Evolutionary conservation across 2,888 invertebrate species (phyloP).

Genomic region (Apamea monoglypha): DNA sequence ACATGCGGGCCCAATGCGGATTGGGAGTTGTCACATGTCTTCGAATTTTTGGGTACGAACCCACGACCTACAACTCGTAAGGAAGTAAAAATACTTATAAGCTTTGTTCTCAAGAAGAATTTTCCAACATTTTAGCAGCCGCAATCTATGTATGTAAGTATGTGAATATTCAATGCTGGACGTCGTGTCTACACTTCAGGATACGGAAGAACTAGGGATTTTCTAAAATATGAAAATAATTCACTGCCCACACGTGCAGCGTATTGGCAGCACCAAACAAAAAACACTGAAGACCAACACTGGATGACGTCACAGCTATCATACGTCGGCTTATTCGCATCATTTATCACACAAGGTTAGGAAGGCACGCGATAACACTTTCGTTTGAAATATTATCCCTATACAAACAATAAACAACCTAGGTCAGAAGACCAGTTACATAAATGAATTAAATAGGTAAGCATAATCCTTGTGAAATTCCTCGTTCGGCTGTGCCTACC

Average conservation of each 20-base stretch:
- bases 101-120: background rate
- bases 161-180: background rate
- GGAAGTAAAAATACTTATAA: background rate
- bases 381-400: constrained; percentile 26
- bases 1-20: too few species aligned
- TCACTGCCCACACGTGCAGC: background rate
- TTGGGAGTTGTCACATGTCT: too few species aligned
- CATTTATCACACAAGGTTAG: constrained; percentile 21
- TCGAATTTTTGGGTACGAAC: too few species aligned
- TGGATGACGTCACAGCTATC: constrained; percentile 12
- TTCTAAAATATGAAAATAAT: background rate
- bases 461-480: background rate
- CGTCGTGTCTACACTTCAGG: background rate
- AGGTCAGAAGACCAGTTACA: background rate
- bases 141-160: background rate
- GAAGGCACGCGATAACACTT: constrained; percentile 25
- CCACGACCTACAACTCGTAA: too few species aligned
- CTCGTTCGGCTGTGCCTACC: too few species aligned
- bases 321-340: constrained; percentile 5
- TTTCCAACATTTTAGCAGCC: too few species aligned
- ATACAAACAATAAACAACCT: background rate
- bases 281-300: background rate
- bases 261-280: background rate
- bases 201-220: background rate
- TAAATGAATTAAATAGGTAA: background rate